A percentile compares a stretch with the other conserved stretches of the same genome.
Conservation (phyloP, 2,888 invertebrate genomes). For the Cepaea hortensis region DNA sequence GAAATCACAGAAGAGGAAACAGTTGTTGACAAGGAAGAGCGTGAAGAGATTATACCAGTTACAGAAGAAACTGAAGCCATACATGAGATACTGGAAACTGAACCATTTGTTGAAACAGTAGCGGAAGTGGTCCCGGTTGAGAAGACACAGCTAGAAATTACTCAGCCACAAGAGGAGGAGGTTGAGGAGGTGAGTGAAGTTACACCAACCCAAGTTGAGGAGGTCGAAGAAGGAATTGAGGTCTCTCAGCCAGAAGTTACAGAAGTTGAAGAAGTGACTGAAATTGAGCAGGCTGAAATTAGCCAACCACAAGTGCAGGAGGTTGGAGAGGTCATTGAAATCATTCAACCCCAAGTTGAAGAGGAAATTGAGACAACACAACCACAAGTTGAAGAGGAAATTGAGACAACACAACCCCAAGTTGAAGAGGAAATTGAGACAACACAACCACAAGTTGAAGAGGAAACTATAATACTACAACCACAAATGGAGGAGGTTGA, state of each 20-base stretch:
- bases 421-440: conserved; percentile 64
- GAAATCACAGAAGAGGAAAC: conserved; percentile 40
- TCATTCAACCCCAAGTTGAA: conserved; percentile 57
- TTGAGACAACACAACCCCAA: conserved; percentile 32
- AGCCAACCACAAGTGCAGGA: conserved; percentile 64
- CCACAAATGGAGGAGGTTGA: conserved; percentile 45
- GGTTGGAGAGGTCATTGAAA: conserved; percentile 66
- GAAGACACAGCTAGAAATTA: conserved; percentile 59
- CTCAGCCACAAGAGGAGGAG: conserved; percentile 40
- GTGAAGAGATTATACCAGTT: not conserved
- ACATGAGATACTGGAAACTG: conserved; percentile 52
- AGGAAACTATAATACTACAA: conserved; percentile 63
- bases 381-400: conserved; percentile 53
- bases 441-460: conserved; percentile 67
- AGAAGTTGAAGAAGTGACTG: conserved; percentile 30
- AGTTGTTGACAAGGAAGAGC: not conserved
- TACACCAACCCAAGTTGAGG: conserved; percentile 56
- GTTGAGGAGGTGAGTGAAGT: conserved; percentile 28
- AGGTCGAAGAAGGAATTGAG: conserved; percentile 58
- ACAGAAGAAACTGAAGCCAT: conserved; percentile 47
- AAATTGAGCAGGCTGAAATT: conserved; percentile 23
- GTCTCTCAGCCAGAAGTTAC: conserved; percentile 58
- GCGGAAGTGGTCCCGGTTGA: conserved; percentile 50
- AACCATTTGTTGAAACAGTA: conserved; percentile 53
- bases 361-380: conserved; percentile 25